These are phyloP conservation scores for Dasypus novemcinctus DNA, from an alignment of 2,113 vertebrate species.

Conservation along the genomic window DNA sequence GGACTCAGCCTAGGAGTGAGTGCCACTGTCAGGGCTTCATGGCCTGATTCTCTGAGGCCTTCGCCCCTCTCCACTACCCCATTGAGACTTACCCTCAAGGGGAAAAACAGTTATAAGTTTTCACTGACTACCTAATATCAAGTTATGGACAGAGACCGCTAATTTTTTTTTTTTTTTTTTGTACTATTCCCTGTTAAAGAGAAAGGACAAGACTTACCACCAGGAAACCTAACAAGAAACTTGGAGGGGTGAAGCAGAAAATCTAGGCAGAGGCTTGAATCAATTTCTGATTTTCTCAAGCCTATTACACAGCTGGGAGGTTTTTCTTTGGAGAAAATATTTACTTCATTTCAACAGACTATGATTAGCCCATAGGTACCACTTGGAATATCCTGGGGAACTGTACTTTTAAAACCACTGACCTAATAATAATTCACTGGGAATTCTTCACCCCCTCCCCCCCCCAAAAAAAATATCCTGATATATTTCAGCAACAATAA, in stretches of 20 bases:
- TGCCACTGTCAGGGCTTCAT: not conserved
- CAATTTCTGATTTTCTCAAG: not conserved
- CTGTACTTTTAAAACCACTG: conserved; percentile 30
- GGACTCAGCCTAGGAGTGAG: not conserved
- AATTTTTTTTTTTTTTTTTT: not conserved
- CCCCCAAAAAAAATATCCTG: not conserved
- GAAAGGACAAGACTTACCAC: not conserved
- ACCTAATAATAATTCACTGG: conserved; percentile 32
- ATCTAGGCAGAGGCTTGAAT: not conserved
- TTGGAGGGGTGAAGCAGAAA: not conserved
- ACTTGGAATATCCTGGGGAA: not conserved
- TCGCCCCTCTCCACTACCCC: not conserved
- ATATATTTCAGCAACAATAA: conserved; percentile 31
- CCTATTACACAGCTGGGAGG: not conserved
- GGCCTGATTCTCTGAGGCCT: not conserved
- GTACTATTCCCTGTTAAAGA: not conserved
- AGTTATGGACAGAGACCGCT: not conserved
- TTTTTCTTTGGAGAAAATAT: not conserved
- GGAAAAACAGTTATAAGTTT: not conserved
- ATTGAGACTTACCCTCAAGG: not conserved
- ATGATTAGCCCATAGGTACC: conserved; percentile 3
- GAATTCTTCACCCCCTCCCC: too few relatives aligned
- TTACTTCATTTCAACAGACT: not conserved
- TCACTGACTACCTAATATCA: not conserved
- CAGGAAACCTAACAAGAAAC: not conserved